Evolutionary conservation across 1,140 invertebrate genomes (phyloP), one percentile per base, ranked within the genome.

Genomic region (Calosoma granatense): DNA sequence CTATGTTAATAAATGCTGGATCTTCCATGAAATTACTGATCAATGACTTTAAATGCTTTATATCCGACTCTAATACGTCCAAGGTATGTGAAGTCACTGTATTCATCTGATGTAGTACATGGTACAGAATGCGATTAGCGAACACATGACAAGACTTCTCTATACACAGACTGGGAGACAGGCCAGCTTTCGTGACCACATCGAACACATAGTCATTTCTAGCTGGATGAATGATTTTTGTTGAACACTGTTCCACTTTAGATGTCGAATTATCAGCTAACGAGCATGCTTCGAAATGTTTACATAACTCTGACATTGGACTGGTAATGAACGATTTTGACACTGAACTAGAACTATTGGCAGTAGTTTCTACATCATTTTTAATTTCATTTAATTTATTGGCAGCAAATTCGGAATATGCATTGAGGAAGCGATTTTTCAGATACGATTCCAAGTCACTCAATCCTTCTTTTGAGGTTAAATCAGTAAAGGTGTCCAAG

Each of bases 401-500:
- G 14, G 26, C 4, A 6, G 14, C 26, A 30, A 14, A 30, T 30
- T 30, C 26, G 14, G 26, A 30, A 30, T 6, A 30, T 6, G 26
- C 26, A 47, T 17, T 17, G 3, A 47, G 6, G 17, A 47, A 47
- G 4, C 41, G 41, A 17, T 47, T 17, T 17, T 47, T 47, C 17
- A 6, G 56, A 74, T 88, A 87, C 20, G 78, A 76, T 71, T 96
- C 90, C 0, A 96, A 68, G 26, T 82, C 74, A 0, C 69, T 62
- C 1, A 95, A 73, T 1, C 91, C 92, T 57, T 87, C 82, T 0
- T 73, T 64, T 0, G 81, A 81, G 0, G 81, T 69, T 1, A 95
- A 75, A 73, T 96, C 84, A 4, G 85, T 78, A 68, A 88, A 93
- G 2, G 78, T 79, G 62, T 88, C 82, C 3, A 95, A 72, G 68